Conservation (phyloP, 2,797 vertebrate species). For the Lagocephalus sceleratus region DNA sequence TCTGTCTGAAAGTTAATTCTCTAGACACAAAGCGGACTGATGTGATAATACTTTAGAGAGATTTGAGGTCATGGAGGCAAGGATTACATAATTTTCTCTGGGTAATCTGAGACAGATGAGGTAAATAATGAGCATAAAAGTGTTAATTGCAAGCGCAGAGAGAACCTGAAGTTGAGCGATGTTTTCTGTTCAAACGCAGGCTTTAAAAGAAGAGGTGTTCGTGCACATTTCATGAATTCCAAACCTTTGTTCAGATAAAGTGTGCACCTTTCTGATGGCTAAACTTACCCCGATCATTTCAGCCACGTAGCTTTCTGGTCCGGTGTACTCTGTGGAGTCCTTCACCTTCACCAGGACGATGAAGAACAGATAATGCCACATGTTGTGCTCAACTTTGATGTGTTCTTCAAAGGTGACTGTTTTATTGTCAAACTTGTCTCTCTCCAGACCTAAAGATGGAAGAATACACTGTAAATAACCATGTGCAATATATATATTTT, state of each 20-base stretch:
- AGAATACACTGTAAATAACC: slow-evolving; percentile 5
- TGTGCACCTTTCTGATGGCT: background rate
- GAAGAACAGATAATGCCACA: slow-evolving; percentile 99
- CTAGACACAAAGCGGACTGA: slow-evolving; percentile 58
- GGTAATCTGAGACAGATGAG: slow-evolving; percentile 32
- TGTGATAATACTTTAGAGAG: slow-evolving; percentile 45
- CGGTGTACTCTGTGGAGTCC: slow-evolving; percentile 96
- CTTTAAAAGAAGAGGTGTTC: no score
- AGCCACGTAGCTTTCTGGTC: slow-evolving; percentile 96
- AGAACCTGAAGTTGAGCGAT: no score
- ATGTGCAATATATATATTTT: slow-evolving; percentile 29
- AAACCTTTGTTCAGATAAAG: no score
- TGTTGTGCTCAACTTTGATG: slow-evolving; percentile 98
- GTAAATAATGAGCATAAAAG: slow-evolving; percentile 2
- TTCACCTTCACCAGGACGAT: slow-evolving; percentile 98
- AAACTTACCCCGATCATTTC: slow-evolving; percentile 95
- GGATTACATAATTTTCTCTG: slow-evolving; percentile 51
- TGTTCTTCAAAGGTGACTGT: slow-evolving; percentile 98
- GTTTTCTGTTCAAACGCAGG: no score
- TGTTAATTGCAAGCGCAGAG: background rate
- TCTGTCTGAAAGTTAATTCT: slow-evolving; percentile 49
- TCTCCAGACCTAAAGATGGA: slow-evolving; percentile 83
- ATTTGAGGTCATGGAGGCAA: slow-evolving; percentile 53
- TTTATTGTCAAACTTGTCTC: slow-evolving; percentile 99
- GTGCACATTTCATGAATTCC: no score